Conservation (phyloP, 2,113 vertebrate genomes). For the Balaenoptera acutorostrata region DNA sequence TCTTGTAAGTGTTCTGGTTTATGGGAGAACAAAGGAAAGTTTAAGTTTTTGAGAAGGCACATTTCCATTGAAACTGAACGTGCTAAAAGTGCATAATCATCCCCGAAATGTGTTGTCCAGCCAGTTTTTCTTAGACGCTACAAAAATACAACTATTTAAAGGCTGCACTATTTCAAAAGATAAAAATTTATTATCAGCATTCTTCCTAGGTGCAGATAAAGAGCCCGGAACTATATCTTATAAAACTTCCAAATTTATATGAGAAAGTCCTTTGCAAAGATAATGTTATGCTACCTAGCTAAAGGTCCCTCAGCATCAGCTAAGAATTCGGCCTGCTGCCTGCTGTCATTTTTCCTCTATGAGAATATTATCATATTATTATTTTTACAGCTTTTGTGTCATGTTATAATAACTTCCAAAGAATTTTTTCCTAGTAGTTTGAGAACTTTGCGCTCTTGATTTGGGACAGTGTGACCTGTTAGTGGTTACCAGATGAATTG, state of each 20-base stretch:
- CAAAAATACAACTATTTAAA: background rate
- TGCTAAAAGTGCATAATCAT: conserved; percentile 1
- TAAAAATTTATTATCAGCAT: background rate
- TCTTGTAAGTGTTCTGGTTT: background rate
- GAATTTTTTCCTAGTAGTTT: conserved; percentile 50
- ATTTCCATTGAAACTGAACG: background rate
- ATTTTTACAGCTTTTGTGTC: background rate
- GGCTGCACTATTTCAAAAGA: conserved; percentile 9
- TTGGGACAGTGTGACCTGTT: background rate
- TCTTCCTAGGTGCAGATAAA: conserved; percentile 12
- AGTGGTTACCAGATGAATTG: conserved; percentile 12
- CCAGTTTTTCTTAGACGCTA: background rate
- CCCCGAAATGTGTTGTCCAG: background rate
- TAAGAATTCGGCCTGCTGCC: background rate
- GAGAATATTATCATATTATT: background rate
- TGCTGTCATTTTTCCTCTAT: background rate
- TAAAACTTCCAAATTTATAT: background rate
- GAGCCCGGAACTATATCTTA: background rate
- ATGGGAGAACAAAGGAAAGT: background rate
- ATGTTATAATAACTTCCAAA: conserved; percentile 34
- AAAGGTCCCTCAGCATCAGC: background rate
- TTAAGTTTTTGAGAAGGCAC: background rate
- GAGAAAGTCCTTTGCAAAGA: conserved; percentile 17
- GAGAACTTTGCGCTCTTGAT: conserved; percentile 35
- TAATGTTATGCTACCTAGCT: background rate